phyloP scores from a whole-genome alignment of 2,797 vertebrate species.

The Pitangus sulphuratus region DNA sequence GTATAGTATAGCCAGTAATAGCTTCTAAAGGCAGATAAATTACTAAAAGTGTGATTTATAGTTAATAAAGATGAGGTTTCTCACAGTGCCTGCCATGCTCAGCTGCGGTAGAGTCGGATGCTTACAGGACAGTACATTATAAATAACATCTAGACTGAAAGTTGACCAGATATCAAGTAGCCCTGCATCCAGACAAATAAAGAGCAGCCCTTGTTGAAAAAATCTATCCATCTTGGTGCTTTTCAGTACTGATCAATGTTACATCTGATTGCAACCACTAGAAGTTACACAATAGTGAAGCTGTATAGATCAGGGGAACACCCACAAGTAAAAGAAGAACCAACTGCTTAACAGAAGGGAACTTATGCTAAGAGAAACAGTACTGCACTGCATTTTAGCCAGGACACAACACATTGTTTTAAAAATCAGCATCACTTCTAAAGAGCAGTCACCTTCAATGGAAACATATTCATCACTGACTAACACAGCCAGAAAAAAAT shows the following conservation, averaged over 20 bases:
- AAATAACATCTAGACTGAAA: not conserved
- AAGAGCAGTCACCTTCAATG: not conserved
- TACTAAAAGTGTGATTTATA: not conserved
- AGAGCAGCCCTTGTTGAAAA: not conserved
- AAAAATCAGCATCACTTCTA: not conserved
- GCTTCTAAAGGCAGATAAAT: not conserved
- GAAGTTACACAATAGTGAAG: not conserved
- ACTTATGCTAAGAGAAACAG: not conserved
- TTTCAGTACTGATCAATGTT: not conserved
- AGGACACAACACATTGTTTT: not conserved
- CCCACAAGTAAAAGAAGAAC: not conserved
- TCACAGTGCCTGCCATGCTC: not conserved
- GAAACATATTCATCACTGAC: not conserved
- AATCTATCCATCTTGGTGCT: not conserved
- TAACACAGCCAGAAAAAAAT: not conserved
- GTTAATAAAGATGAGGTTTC: constrained; percentile 1
- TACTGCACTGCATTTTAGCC: not conserved
- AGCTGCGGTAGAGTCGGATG: not conserved
- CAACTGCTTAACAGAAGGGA: not conserved
- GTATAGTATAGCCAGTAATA: not conserved
- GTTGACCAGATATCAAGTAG: not conserved
- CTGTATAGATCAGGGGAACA: not conserved
- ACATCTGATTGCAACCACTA: not conserved
- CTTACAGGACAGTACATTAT: not conserved
- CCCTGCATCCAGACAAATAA: not conserved